Conservation (phyloP, 1,140 invertebrate species). For the Nylanderia fulva region DNA sequence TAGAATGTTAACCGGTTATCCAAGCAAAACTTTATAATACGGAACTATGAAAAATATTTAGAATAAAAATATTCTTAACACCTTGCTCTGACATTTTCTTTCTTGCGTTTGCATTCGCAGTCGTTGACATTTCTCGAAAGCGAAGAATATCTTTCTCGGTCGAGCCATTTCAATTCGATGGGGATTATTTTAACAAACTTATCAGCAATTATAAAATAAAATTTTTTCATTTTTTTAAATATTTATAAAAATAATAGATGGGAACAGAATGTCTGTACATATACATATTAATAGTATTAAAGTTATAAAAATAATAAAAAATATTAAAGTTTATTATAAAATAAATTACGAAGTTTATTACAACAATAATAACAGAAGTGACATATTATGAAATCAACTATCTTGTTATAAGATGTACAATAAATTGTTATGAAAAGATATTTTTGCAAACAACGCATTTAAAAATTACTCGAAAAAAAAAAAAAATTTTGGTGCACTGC, state of each 20-base stretch:
- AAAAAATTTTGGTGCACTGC: neutral
- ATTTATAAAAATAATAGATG: neutral
- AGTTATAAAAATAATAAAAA: neutral
- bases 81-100: constrained; percentile 27
- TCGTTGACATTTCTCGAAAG: constrained; percentile 43
- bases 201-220: too few relatives aligned
- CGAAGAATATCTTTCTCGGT: constrained; percentile 5
- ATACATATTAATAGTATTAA: neutral
- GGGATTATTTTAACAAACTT: neutral
- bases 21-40: neutral
- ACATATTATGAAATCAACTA: too few relatives aligned
- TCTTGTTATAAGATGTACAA: too few relatives aligned
- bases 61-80: constrained; percentile 33
- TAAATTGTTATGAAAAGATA: too few relatives aligned
- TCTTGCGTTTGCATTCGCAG: neutral
- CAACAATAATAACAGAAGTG: neutral
- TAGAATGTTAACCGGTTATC: constrained; percentile 46
- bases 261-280: neutral
- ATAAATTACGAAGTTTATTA: too few relatives aligned
- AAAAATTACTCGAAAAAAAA: neutral
- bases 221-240: too few relatives aligned
- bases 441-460: neutral
- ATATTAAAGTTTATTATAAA: too few relatives aligned
- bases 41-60: constrained; percentile 7
- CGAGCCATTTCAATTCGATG: constrained; percentile 17